Percentiles rank a stretch among this genome's conserved stretches.
Evolutionary conservation across 2,113 vertebrate species (phyloP).

Genomic region (Calidris pugnax): DNA sequence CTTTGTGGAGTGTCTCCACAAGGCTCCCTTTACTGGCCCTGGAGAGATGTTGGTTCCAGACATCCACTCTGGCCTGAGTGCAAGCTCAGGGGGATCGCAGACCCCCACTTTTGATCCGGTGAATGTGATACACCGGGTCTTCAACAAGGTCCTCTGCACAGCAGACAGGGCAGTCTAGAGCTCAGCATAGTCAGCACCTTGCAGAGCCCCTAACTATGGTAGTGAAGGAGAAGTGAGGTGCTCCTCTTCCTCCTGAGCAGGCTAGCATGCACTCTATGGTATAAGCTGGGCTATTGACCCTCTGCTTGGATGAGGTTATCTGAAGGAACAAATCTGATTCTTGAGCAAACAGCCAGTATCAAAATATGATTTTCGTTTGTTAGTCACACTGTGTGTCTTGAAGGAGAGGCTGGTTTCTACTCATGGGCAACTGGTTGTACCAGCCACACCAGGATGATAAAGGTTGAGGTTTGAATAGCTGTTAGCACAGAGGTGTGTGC

Average conservation of each 20-base stretch:
- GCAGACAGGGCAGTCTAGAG: background rate
- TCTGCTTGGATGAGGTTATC: background rate
- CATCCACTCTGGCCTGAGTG: background rate
- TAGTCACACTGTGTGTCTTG: slow-evolving; percentile 37
- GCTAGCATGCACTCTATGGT: background rate
- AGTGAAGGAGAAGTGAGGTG: background rate
- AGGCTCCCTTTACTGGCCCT: background rate
- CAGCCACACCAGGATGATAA: background rate
- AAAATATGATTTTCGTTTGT: background rate
- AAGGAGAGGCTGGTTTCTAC: slow-evolving; percentile 31
- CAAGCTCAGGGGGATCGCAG: background rate
- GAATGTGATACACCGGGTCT: background rate
- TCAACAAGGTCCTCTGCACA: background rate
- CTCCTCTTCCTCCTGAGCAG: background rate
- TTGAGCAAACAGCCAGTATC: background rate
- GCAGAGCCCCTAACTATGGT: background rate
- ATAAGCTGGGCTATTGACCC: background rate
- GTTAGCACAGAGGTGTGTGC: background rate
- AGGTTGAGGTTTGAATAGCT: background rate
- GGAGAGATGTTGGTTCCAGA: background rate
- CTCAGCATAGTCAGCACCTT: background rate
- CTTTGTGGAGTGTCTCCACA: background rate
- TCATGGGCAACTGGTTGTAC: background rate
- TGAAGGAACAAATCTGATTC: background rate
- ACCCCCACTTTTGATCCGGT: background rate